Conservation (phyloP, 37 sponge, comb jelly and placozoan genomes). For the Amphimedon queenslandica region DNA sequence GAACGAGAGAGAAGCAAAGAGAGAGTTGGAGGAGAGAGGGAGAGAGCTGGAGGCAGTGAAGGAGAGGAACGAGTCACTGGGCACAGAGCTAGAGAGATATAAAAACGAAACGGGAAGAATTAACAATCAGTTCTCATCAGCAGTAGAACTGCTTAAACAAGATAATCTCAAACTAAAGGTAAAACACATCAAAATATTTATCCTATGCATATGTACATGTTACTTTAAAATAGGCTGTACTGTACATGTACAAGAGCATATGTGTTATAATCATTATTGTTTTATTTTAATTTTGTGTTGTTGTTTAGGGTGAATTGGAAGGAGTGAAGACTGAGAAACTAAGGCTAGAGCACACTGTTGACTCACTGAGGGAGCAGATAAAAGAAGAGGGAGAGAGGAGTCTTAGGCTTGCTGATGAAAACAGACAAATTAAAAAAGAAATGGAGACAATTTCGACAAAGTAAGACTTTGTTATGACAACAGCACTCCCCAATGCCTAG, state of each 20-base stretch:
- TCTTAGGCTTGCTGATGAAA: conserved; percentile 20
- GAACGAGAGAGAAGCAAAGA: not conserved
- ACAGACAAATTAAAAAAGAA: conserved; percentile 25
- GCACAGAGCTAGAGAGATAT: conserved; percentile 23
- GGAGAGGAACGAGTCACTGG: not conserved
- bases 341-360: conserved; percentile 7
- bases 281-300: too few relatives aligned
- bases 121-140: conserved; percentile 58
- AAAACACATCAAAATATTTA: not conserved
- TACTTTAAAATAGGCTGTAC: too few relatives aligned
- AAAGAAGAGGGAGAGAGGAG: conserved; percentile 8
- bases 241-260: too few relatives aligned
- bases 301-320: not conserved
- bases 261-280: too few relatives aligned
- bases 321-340: not conserved
- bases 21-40: conserved; percentile 4
- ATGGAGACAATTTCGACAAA: conserved; percentile 21
- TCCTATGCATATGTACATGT: too few relatives aligned
- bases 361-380: conserved; percentile 29
- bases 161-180: conserved; percentile 16
- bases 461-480: too few relatives aligned
- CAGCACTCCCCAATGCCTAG: too few relatives aligned
- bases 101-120: conserved; percentile 39
- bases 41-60: not conserved
- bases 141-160: conserved; percentile 43